These are phyloP conservation scores for Orchesella cincta DNA, from an alignment of 1,140 invertebrate species.

Conservation along the genomic window DNA sequence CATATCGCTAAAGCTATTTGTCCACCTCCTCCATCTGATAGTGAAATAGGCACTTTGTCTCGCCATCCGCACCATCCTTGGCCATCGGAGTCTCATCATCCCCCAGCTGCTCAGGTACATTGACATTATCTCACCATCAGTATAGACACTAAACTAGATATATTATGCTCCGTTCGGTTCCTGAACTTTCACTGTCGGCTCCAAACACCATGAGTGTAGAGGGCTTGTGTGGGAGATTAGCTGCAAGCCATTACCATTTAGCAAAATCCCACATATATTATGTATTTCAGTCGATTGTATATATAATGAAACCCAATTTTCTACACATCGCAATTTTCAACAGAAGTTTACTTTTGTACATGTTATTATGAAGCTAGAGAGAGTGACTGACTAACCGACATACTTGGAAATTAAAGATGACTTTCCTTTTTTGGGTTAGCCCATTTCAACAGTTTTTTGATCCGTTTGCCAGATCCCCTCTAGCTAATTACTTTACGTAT, in stretches of 20 bases:
- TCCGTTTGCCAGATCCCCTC: background rate
- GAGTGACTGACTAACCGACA: too few species aligned
- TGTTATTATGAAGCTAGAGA: too few species aligned
- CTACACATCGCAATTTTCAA: too few species aligned
- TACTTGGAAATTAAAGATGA: too few species aligned
- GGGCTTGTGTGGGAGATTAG: too few species aligned
- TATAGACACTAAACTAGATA: background rate
- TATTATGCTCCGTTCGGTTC: background rate
- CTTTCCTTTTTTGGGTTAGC: too few species aligned
- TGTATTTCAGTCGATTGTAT: too few species aligned
- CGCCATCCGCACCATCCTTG: conserved; percentile 12
- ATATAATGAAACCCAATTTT: too few species aligned
- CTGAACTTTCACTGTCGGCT: background rate
- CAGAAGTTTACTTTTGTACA: too few species aligned
- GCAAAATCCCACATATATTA: too few species aligned
- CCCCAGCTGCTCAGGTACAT: conserved; percentile 9
- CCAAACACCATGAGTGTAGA: background rate
- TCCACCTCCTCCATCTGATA: conserved; percentile 16
- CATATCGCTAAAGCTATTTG: conserved; percentile 24
- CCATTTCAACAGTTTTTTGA: background rate
- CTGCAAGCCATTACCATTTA: too few species aligned
- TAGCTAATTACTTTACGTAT: background rate
- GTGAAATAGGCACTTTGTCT: conserved; percentile 5
- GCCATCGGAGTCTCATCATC: conserved; percentile 1
- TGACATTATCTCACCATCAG: too few species aligned